Evolutionary conservation across 2,113 vertebrate species (phyloP).

Genomic region (Phasianus colchicus): DNA sequence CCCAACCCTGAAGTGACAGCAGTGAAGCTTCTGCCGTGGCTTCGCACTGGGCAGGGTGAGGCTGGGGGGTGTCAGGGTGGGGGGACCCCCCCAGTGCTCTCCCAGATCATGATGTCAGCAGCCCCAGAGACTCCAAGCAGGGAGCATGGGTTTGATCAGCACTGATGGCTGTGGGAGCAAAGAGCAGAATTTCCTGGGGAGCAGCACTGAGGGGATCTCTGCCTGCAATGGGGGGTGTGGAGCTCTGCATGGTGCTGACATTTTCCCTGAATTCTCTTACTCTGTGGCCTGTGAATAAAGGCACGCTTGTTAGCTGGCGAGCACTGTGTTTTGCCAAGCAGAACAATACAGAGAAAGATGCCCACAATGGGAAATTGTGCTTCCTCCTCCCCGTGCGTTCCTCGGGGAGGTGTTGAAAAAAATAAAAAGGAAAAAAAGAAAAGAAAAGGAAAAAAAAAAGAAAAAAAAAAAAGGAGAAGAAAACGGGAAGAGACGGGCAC

Average conservation of each 20-base stretch:
- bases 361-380: conserved; percentile 83
- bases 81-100: accelerated
- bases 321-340: conserved; percentile 63
- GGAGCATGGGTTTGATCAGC: neutral
- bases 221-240: neutral
- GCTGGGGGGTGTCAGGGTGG: accelerated
- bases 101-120: neutral
- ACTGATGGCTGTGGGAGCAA: accelerated
- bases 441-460: neutral
- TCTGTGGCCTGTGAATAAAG: conserved; percentile 34
- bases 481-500: conserved; percentile 20
- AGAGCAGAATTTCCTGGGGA: accelerated
- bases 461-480: neutral
- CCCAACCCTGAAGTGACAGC: accelerated
- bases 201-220: accelerated
- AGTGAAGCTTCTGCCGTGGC: neutral
- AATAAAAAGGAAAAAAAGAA: neutral
- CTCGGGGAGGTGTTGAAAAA: conserved; percentile 57
- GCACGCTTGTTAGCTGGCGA: conserved; percentile 42
- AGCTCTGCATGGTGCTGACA: neutral
- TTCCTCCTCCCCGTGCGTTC: conserved; percentile 64
- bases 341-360: conserved; percentile 77
- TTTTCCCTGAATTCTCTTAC: neutral
- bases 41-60: neutral
- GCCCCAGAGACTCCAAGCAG: accelerated